phyloP scores from a whole-genome alignment of 2,888 invertebrate species.

The Nebria salina region DNA sequence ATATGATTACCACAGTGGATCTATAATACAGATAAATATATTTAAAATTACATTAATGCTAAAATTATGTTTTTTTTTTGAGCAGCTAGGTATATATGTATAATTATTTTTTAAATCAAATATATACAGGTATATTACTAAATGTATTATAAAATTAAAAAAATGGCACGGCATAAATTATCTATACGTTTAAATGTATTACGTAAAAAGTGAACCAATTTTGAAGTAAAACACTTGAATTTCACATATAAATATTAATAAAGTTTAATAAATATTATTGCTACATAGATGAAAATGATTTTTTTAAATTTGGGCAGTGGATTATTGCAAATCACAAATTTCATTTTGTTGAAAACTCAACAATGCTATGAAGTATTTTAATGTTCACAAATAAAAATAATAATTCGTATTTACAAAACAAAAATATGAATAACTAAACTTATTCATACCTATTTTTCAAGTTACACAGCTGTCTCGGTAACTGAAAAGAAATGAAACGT shows the following conservation, averaged over 20 bases:
- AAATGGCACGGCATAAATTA: constrained; percentile 42
- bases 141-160: constrained; percentile 27
- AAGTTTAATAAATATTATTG: constrained; percentile 37
- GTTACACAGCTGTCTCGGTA: constrained; percentile 44
- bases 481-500: constrained; percentile 27
- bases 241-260: constrained; percentile 32
- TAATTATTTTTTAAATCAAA: constrained; percentile 38
- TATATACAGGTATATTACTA: constrained; percentile 43
- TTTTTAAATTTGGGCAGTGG: constrained; percentile 35
- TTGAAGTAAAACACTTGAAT: constrained; percentile 22
- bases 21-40: constrained; percentile 40
- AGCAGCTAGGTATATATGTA: constrained; percentile 35
- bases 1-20: constrained; percentile 40
- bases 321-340: constrained; percentile 44
- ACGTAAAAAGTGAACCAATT: constrained; percentile 24
- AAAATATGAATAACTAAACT: constrained; percentile 18
- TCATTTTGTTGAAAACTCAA: constrained; percentile 21
- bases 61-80: constrained; percentile 39
- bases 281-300: constrained; percentile 34
- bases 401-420: background rate
- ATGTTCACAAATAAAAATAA: background rate
- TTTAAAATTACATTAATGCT: constrained; percentile 41
- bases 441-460: constrained; percentile 35
- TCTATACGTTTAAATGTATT: background rate
- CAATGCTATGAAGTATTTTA: background rate